Base-by-base conservation (phyloP, 2,888 invertebrate genomes). In the Mythimna lalbum region DNA sequence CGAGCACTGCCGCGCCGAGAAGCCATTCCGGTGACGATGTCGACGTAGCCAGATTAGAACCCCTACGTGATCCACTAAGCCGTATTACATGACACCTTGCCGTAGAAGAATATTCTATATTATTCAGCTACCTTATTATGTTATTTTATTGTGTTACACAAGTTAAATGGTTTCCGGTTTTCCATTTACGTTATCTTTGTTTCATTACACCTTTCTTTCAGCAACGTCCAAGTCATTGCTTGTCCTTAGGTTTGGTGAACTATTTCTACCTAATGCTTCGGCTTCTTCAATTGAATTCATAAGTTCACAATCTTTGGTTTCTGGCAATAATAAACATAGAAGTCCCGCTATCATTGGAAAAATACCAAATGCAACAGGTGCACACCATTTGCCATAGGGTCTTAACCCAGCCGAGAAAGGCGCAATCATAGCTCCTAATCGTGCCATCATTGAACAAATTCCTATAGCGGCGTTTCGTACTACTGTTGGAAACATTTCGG, bases 401-500 rank as follows among this genome's bases (percentile, higher is more conserved):
- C 92, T 93, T 84, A 98, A 89, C 17, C 96, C 96, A 7, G 97
- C 97, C 14, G 98, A 96, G 87, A 98, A 98, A 0, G 98, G 98
- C 0, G 99, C 98, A 14, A 97, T 86, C 96, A 98, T 98, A 0
- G 98, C 98, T 9, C 99, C 99, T 43, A 98, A 88, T 79, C 99
- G 96, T 0, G 98, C 98, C 89, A 97, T 97, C 97, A 98, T 98
- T 0, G 98, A 98, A 52, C 98, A 97, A 19, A 98, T 96, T 6
- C 99, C 99, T 82, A 99, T 96, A 0, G 98, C 98, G 63, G 98
- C 97, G 88, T 98, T 98, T 12, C 99, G 96, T 2, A 98, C 97
- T 12, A 98, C 97, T 0, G 99, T 99, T 0, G 99, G 99, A 89
- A 98, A 98, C 80, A 98, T 94, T 93, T 99, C 99, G 0, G 98